Evolutionary conservation across 1,140 invertebrate genomes (phyloP), one percentile per base, ranked within the genome.

Genomic region (Aphidius ervi): DNA sequence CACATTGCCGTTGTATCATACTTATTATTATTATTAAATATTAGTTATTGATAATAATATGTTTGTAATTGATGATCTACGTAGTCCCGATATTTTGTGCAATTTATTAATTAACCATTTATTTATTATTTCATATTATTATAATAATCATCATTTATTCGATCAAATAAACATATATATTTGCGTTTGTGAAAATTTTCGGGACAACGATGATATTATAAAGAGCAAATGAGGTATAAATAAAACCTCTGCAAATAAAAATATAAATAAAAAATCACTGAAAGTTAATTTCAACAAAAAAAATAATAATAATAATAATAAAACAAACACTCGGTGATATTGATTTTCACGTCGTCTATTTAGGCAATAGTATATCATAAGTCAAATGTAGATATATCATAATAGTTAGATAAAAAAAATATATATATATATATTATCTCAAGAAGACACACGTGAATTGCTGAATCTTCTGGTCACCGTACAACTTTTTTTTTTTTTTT

Each of bases 361-460:
- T 62, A 62, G 60, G 31, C 60, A 57, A 62, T 57, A 46, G 55
- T 61, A 62, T 52, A 43, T 54, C 39, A 54, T 70, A 76, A 74
- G 68, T 77, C 76, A 77, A 71, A 57, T 78, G 73, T 77, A 77
- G 75, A 79, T 79, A 77, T 78, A 78, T 73, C 74, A 76, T 75
- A 40, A 31, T 42, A 77, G 74, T 73, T 79, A 77, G 71, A 76
- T 76, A 78, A 74, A 78, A 74, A 78, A 43, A 43, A 3, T 8
- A 43, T n/a, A 54, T 37, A n/a, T n/a, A 54, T 41, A 54, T 41
- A 5, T 16, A 79, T 73, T 76, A 78, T 79, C 75, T 78, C 75
- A 77, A 76, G 65, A 74, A 67, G 67, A 73, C 74, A 70, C 70
- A 67, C 68, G 67, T 70, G 68, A 59, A 72, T 73, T 62, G 71